Evolutionary conservation across 2,888 invertebrate species (phyloP).

Genomic region (Diploptera punctata): DNA sequence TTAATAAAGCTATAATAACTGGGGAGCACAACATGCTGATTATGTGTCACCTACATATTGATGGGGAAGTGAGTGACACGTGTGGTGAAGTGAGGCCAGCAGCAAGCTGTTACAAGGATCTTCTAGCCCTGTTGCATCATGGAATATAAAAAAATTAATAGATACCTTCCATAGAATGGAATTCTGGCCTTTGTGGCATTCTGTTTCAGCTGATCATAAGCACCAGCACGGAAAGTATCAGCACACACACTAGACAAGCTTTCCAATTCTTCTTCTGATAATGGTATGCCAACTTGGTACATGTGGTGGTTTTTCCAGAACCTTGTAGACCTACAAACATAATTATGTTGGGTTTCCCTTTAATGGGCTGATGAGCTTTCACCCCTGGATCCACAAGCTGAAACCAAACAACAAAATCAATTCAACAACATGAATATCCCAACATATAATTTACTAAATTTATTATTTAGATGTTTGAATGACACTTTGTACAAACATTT

Average conservation of each 20-base stretch:
- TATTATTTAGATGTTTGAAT: too few relatives aligned
- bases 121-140: too few relatives aligned
- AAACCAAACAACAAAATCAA: too few relatives aligned
- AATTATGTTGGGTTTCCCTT: constrained; percentile 94
- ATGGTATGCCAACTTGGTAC: constrained; percentile 98
- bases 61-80: too few relatives aligned
- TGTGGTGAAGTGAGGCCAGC: too few relatives aligned
- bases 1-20: too few relatives aligned
- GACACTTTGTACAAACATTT: too few relatives aligned
- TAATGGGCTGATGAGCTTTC: constrained; percentile 94
- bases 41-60: too few relatives aligned
- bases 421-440: neutral
- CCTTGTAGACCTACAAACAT: constrained; percentile 99
- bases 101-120: too few relatives aligned
- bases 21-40: too few relatives aligned
- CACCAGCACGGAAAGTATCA: constrained; percentile 99
- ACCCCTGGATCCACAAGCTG: constrained; percentile 97
- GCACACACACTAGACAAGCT: constrained; percentile 97
- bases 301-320: constrained; percentile 99
- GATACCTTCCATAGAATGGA: constrained; percentile 96
- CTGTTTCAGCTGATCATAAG: constrained; percentile 99
- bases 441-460: too few relatives aligned
- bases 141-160: too few relatives aligned
- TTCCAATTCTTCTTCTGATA: constrained; percentile 99
- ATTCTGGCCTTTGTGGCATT: constrained; percentile 99